Evolutionary conservation across 2,888 invertebrate species (phyloP).

Genomic region (Harpalus rubripes): DNA sequence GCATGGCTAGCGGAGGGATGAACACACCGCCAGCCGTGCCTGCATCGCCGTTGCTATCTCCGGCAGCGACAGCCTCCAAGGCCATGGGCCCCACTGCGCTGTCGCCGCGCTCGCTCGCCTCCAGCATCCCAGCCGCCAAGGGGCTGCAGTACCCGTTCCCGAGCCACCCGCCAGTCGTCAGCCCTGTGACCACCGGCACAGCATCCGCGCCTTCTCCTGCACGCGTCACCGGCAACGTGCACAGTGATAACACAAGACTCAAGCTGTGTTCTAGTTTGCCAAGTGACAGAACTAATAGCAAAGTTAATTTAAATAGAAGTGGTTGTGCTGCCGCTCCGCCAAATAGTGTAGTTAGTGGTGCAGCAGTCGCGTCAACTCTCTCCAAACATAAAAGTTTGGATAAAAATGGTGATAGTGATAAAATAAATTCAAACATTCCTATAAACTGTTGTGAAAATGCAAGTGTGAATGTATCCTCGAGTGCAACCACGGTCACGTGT

Average conservation of each 20-base stretch:
- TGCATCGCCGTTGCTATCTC: slow-evolving; percentile 68
- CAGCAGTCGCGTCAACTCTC: slow-evolving; percentile 59
- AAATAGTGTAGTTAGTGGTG: slow-evolving; percentile 52
- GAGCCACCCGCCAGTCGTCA: slow-evolving; percentile 84
- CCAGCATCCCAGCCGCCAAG: slow-evolving; percentile 76
- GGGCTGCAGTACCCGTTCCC: slow-evolving; percentile 89
- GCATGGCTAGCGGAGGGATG: slow-evolving; percentile 57
- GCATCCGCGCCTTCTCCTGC: slow-evolving; percentile 69
- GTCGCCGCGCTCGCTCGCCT: slow-evolving; percentile 72
- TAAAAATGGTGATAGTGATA: slow-evolving; percentile 69
- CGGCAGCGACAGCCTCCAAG: slow-evolving; percentile 66
- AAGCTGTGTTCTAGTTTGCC: slow-evolving; percentile 74
- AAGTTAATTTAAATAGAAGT: slow-evolving; percentile 75
- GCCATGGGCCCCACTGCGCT: slow-evolving; percentile 69
- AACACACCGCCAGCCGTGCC: slow-evolving; percentile 66
- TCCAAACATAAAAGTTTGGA: slow-evolving; percentile 65
- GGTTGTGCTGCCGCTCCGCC: slow-evolving; percentile 63
- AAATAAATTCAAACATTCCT: slow-evolving; percentile 69
- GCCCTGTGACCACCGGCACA: slow-evolving; percentile 72
- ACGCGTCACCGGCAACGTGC: slow-evolving; percentile 68
- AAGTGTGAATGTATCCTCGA: slow-evolving; percentile 70
- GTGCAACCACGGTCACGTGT: slow-evolving; percentile 73
- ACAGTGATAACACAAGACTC: slow-evolving; percentile 74
- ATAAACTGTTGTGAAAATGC: slow-evolving; percentile 69
- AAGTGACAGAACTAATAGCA: slow-evolving; percentile 74